Conservation (phyloP, 2,797 vertebrate species). For the Hephaestus fuliginosus region DNA sequence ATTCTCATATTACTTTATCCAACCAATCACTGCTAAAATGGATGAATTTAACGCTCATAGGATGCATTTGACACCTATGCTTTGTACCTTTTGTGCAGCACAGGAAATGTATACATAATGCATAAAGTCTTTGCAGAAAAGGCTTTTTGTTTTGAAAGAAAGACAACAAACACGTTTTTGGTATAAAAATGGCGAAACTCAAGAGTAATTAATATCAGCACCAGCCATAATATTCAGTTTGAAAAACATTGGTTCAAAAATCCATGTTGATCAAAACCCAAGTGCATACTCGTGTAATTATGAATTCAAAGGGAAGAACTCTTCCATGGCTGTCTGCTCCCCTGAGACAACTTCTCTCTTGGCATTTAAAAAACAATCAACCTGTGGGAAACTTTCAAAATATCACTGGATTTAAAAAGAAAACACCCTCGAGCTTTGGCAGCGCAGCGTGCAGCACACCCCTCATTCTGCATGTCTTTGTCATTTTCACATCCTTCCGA, state of each 20-base stretch:
- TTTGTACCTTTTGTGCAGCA: background rate
- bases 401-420: constrained; percentile 54
- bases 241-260: background rate
- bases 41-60: background rate
- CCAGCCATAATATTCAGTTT: background rate
- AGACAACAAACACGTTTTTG: background rate
- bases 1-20: background rate
- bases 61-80: background rate
- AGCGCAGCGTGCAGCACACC: background rate
- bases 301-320: constrained; percentile 45
- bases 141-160: background rate
- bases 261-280: background rate
- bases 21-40: background rate
- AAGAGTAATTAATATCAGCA: background rate
- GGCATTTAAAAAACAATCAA: constrained; percentile 72
- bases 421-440: constrained; percentile 42
- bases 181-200: background rate
- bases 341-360: constrained; percentile 54
- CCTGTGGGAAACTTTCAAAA: constrained; percentile 66
- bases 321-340: constrained; percentile 29
- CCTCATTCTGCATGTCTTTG: constrained; percentile 38
- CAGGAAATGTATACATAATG: background rate
- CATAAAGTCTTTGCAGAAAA: background rate
- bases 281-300: constrained; percentile 28
- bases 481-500: constrained; percentile 51